Base-by-base conservation (phyloP, 2,888 invertebrate genomes). In the Netelia virgata region DNA sequence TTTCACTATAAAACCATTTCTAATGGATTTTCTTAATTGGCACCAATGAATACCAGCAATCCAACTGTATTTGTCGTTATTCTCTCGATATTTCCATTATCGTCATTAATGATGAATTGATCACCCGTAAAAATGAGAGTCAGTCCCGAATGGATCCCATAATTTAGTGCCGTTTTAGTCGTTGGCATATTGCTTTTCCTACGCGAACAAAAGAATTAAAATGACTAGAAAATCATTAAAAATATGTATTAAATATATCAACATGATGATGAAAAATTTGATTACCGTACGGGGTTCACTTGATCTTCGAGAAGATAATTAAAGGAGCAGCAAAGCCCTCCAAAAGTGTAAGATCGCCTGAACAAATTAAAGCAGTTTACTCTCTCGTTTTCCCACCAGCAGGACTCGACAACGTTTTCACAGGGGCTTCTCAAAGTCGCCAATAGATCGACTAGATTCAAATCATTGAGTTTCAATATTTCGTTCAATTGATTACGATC, bases 241-340 rank as follows among this genome's bases (percentile, higher is more conserved):
- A 69, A 50, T 41, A 18, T 3, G 11, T n/a, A 66, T 14, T 20
- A 20, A 18, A 23, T 14, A 53, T 18, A 53, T 57, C 3, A 55
- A 53, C 57, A 68, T 66, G 8, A 1, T 43, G 73, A 36, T 28
- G 2, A 50, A 74, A 63, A 43, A 57, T 43, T n/a, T 61, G 0
- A 16, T 88, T 83, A 84, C 89, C 72, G 82, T 41, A 43, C 36
- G 0, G 0, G 18, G 6, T 57, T 5, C 9, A 87, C 76, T 10
- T 73, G 53, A 6, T 87, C 74, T n/a, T 89, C 88, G 3, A 89
- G 83, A 11, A 59, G 36, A 72, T 89, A 93, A 85, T 94, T 94
- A 82, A 94, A 94, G 1, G 94, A 93, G 81, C 94, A 94, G 66
- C 94, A 94, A 23, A 89, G 68, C 1, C 94, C 94, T 69, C 90